Evolutionary conservation across 2,113 vertebrate species (phyloP), one percentile per base, ranked within the genome.

Genomic region (Menura novaehollandiae): DNA sequence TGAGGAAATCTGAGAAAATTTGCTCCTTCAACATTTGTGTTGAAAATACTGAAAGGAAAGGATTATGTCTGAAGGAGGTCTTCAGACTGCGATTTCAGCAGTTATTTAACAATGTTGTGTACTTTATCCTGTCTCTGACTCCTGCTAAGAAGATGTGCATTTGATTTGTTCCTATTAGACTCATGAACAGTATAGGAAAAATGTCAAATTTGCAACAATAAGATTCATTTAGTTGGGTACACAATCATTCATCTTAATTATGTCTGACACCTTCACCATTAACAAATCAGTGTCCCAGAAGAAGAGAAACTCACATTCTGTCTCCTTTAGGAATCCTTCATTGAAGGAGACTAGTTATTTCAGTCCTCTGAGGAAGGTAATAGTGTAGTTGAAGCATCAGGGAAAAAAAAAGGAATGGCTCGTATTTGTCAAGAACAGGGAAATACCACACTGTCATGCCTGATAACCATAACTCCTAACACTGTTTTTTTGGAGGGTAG

Each of bases 211-310:
- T 96, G 66, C 64, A 82, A 95, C 88, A 77, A 78, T 88, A 94
- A 95, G 95, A 96, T 96, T 97, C 37, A 93, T 96, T 97, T 97
- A 74, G 79, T 77, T 96, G 52, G 23, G 53, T 91, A 94, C 69
- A 95, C 43, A 95, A 27, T 89, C 67, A 94, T 97, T 97, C 53
- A 95, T 97, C 92, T 97, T 97, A 97, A 97, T 97, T 97, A 97
- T 73, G 87, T 88, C 62, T 97, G 97, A 93, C 78, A 94, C 63
- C 41, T 94, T 84, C 51, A 89, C 56, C 33, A 68, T 96, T 96
- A 85, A 80, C 60, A 37, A 84, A 63, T 90, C 78, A 88, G 37
- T 90, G 92, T 93, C 64, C 76, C 79, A 95, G 86, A 85, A 97
- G 71, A 95, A 93, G 60, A 95, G 71, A 89, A 75, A 85, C 24